Evolutionary conservation across 1,140 invertebrate species (phyloP), one percentile per base, ranked within the genome.

Genomic region (Scylla paramamosain): DNA sequence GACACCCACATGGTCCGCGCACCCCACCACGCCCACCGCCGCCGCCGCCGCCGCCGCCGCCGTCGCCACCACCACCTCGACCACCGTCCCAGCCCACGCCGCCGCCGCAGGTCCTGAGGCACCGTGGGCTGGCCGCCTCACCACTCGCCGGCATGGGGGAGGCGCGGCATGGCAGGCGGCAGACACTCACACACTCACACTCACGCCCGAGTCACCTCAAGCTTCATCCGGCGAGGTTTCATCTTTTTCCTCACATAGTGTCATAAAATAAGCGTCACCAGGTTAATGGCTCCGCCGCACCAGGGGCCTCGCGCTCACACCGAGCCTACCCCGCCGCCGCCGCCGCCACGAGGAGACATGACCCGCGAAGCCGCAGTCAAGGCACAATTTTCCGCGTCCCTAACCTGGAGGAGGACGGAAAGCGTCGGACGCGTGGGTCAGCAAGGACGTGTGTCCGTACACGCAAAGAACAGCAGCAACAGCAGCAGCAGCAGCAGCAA

Each of bases 1-100:
- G 96, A 86, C 84, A 89, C 86, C 84, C 31, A 67, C 93, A 91
- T 91, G 88, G 29, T 77, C 87, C 67, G 48, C 93, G 88, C 93
- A 94, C 91, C 31, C 87, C 59, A 52, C 83, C 83, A n/a, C 93
- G 4, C 14, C 86, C 25, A 32, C 93, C 86, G 20, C 93, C 39
- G 14, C 39, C 39, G 12, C 20, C 52, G 7, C 39, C 28, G 45
- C 90, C 29, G 25, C 67, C 67, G 25, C 67, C 67, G 25, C 82
- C 93, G 48, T 12, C 46, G 45, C 83, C 92, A 93, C 82, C 28
- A 93, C n/a, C 12, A 32, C 59, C 48, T 29, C 59, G 89, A 48
- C 39, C 48, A 32, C 59, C 52, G 59, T 77, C 67, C 91, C 59
- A 77, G 91, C 91, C 91, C 91, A 92, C 92, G 92, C 82, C 46